phyloP scores from a whole-genome alignment of 1,140 invertebrate genomes.

The Psix sp. region DNA sequence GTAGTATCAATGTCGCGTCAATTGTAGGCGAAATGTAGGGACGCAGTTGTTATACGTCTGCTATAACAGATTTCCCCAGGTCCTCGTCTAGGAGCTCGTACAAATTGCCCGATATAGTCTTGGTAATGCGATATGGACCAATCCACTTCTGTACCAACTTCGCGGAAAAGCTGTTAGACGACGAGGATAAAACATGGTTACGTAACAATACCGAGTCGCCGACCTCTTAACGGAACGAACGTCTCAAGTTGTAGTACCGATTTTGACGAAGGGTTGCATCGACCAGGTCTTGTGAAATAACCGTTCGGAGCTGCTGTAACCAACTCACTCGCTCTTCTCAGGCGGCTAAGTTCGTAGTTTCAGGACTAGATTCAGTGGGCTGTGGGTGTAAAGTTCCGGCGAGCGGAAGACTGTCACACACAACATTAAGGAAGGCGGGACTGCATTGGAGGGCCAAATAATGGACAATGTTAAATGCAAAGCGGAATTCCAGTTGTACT shows the following conservation, averaged over 20 bases:
- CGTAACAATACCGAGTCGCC: neutral
- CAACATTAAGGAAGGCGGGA: slow-evolving; percentile 64
- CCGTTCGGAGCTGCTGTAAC: neutral
- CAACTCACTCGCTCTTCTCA: neutral
- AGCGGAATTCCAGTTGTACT: slow-evolving; percentile 10
- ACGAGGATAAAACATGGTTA: slow-evolving; percentile 10
- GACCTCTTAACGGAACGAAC: slow-evolving; percentile 2
- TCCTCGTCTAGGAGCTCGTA: neutral
- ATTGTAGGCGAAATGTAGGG: neutral
- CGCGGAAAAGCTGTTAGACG: neutral
- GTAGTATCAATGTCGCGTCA: neutral
- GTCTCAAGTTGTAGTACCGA: slow-evolving; percentile 39
- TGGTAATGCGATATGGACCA: slow-evolving; percentile 1
- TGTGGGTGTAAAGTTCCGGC: too few species aligned
- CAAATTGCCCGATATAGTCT: neutral
- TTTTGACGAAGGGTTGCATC: neutral
- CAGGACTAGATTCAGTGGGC: too few species aligned
- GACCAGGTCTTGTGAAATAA: neutral
- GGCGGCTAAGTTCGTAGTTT: too few species aligned
- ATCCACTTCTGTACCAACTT: slow-evolving; percentile 14
- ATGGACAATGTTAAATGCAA: slow-evolving; percentile 59
- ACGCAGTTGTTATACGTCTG: slow-evolving; percentile 8
- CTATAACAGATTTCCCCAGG: neutral
- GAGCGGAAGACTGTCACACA: too few species aligned
- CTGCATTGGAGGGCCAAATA: slow-evolving; percentile 58